Percentiles rank a stretch among this genome's conserved stretches.
Conservation (phyloP, 53 echinoderm and acorn worm genomes). For the Henricia sp. region DNA sequence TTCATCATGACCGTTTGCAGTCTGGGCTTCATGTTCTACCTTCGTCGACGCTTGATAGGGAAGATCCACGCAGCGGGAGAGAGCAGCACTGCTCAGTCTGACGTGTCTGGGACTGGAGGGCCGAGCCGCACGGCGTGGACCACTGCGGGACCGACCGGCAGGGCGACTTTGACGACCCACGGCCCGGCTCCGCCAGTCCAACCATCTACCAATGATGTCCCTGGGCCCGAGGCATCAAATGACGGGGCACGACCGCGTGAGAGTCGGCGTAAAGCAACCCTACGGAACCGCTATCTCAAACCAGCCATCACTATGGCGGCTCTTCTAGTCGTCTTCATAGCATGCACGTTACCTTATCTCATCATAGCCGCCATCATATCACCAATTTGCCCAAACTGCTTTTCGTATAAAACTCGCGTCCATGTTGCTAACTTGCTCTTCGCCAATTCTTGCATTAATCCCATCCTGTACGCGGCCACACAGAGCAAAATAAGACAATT, state of each 20-base stretch:
- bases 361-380: neutral
- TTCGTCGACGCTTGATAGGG: neutral
- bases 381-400: neutral
- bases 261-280: neutral
- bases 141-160: neutral
- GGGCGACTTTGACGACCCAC: neutral
- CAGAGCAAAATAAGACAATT: neutral
- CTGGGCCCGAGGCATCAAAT: neutral
- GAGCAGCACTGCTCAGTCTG: neutral
- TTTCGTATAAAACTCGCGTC: neutral
- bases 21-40: neutral
- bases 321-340: neutral
- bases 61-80: neutral
- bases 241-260: constrained; percentile 6
- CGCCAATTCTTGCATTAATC: constrained; percentile 17
- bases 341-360: constrained; percentile 10
- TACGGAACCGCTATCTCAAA: constrained; percentile 5
- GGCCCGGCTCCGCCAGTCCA: neutral
- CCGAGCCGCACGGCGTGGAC: neutral
- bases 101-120: neutral
- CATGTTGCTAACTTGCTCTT: neutral
- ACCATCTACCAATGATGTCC: neutral
- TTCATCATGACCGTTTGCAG: constrained; percentile 28
- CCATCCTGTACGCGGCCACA: constrained; percentile 17
- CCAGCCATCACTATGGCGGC: constrained; percentile 1